These are phyloP conservation scores for Lophius americanus DNA, from an alignment of 2,797 vertebrate genomes.

Conservation along the genomic window DNA sequence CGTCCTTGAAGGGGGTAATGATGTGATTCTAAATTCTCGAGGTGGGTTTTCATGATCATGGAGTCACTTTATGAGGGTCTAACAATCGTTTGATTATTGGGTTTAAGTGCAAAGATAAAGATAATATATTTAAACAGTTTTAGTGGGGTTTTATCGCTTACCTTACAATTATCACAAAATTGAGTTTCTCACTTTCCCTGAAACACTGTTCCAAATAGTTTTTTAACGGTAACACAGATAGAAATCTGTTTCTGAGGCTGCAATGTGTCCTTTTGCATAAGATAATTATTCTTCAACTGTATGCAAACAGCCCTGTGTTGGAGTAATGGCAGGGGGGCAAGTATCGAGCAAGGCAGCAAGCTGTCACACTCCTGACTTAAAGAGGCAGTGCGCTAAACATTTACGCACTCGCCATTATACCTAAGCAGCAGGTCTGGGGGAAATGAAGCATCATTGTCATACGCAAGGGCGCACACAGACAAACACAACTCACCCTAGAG, in stretches of 20 bases:
- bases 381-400: conserved; percentile 63
- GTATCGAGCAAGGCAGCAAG: conserved; percentile 73
- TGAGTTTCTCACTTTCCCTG: background rate
- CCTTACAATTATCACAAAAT: background rate
- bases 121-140: no score
- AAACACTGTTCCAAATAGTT: conserved; percentile 1
- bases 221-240: conserved; percentile 2
- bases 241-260: conserved; percentile 15
- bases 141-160: no score
- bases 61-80: no score
- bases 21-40: no score
- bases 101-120: no score
- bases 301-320: conserved; percentile 57
- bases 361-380: conserved; percentile 76
- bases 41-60: no score
- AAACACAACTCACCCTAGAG: conserved; percentile 47
- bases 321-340: conserved; percentile 56
- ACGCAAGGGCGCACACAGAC: conserved; percentile 22
- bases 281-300: conserved; percentile 29
- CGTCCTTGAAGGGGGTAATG: no score
- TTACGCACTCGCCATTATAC: conserved; percentile 57
- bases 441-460: conserved; percentile 72
- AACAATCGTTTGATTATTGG: no score
- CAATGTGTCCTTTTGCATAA: conserved; percentile 44
- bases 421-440: conserved; percentile 57